Base-by-base conservation (phyloP, 2,888 invertebrate genomes). In the Drosophila meridiana region DNA sequence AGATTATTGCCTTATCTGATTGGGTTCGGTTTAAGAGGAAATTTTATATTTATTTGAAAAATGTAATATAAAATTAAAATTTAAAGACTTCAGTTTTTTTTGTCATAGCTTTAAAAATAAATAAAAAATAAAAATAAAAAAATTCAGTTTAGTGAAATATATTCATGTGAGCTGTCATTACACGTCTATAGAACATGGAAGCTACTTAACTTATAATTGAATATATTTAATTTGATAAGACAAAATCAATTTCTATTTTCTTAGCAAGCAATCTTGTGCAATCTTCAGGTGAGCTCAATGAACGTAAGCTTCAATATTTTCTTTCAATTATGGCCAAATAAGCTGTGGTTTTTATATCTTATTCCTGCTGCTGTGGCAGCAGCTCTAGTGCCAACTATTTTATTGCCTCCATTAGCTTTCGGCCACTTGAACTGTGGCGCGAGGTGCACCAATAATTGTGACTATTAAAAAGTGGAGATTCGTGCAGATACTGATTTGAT, bases 381-480 rank as follows among this genome's bases (percentile, higher is more conserved):
- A 5, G 45, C 6, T 32, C 28, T 48, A 56, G 55, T 36, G 28
- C 26, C 38, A 47, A 38, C 36, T 48, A 43, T 48, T 55, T 73
- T 59, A 67, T 66, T 14, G 57, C 57, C 20, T 28, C 6, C 14
- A 63, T 48, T 45, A 47, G 43, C 59, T 66, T 58, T 52, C 26
- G 3, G n/a, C 34, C 14, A 11, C 2, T 53, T 47, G n/a, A n/a
- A 4, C 32, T 9, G 14, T 34, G 4, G 28, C 40, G 40, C 13
- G 61, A 56, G 61, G 58, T 61, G 61, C 64, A 47, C 58, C 75
- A 77, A 75, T 83, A 70, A 85, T 85, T 80, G 73, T 43, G 69
- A 78, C 72, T 73, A 77, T 83, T 88, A 73, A 72, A 88, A 83
- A 86, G 75, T 83, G 75, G 34, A 73, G 80, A 75, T 80, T 88